phyloP scores from a whole-genome alignment of 1,140 invertebrate species.

The Drosophila saltans region DNA sequence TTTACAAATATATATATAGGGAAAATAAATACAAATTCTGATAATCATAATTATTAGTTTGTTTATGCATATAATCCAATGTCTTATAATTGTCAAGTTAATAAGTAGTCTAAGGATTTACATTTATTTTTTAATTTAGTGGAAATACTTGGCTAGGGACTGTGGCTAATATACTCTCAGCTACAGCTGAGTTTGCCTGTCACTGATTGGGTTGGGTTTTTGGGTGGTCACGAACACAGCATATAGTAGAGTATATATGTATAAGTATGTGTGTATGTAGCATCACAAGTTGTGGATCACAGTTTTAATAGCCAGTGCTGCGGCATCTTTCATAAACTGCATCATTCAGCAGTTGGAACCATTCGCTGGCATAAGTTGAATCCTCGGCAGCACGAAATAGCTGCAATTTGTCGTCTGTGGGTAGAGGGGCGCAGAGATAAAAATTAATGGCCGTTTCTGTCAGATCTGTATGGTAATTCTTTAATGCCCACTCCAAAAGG shows the following conservation, averaged over 20 bases:
- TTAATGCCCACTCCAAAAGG: constrained; percentile 76
- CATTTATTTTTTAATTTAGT: constrained; percentile 30
- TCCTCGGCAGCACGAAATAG: constrained; percentile 76
- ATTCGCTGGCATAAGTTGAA: constrained; percentile 72
- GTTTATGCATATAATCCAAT: too few relatives aligned
- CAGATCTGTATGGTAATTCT: constrained; percentile 78
- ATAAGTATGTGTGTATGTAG: not conserved
- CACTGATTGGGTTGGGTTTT: constrained; percentile 13
- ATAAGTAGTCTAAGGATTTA: constrained; percentile 32
- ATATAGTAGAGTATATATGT: not conserved
- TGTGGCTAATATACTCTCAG: constrained; percentile 38
- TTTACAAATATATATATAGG: too few relatives aligned
- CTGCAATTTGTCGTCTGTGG: constrained; percentile 59
- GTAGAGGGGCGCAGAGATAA: constrained; percentile 70
- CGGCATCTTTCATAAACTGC: constrained; percentile 73
- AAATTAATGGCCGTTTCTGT: constrained; percentile 77
- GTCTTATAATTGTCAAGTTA: constrained; percentile 9
- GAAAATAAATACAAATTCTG: too few relatives aligned
- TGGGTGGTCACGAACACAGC: constrained; percentile 17
- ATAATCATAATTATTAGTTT: too few relatives aligned
- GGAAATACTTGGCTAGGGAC: constrained; percentile 48
- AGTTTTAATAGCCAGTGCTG: constrained; percentile 66
- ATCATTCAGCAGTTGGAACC: constrained; percentile 80
- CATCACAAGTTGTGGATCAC: constrained; percentile 30
- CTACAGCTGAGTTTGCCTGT: not conserved